phyloP scores from a whole-genome alignment of 37 sponge, comb jelly and placozoan species.

The Aphrocallistes beatrix region DNA sequence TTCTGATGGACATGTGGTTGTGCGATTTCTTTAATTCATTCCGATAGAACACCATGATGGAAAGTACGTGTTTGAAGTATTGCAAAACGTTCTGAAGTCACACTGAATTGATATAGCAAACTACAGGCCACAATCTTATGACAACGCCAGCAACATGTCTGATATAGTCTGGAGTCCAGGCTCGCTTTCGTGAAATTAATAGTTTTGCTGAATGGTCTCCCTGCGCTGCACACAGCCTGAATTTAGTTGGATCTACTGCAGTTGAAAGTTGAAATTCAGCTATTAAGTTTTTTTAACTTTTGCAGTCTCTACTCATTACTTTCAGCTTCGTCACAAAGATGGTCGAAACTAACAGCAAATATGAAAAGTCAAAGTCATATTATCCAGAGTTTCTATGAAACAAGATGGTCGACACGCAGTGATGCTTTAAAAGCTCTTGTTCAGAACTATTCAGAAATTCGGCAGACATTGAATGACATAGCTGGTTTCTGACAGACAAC shows the following conservation, averaged over 20 bases:
- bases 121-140: constrained; percentile 21
- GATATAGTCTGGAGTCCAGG: constrained; percentile 24
- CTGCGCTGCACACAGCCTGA: constrained; percentile 27
- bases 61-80: constrained; percentile 6
- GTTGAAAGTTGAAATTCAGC: constrained; percentile 22
- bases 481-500: constrained; percentile 16
- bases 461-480: constrained; percentile 9
- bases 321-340: constrained; percentile 21
- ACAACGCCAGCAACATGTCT: constrained; percentile 29
- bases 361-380: neutral
- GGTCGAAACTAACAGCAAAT: constrained; percentile 15
- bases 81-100: constrained; percentile 16
- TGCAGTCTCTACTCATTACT: constrained; percentile 19
- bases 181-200: constrained; percentile 24
- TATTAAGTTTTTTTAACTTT: constrained; percentile 25
- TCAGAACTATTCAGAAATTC: constrained; percentile 17
- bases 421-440: constrained; percentile 26
- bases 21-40: constrained; percentile 25
- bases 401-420: constrained; percentile 24
- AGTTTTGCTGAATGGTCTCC: constrained; percentile 19
- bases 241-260: constrained; percentile 24
- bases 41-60: constrained; percentile 21
- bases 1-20: constrained; percentile 17
- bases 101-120: constrained; percentile 19
- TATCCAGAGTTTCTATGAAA: constrained; percentile 21